Evolutionary conservation across 2,888 invertebrate genomes (phyloP).

Genomic region (Leucophenga maculata): DNA sequence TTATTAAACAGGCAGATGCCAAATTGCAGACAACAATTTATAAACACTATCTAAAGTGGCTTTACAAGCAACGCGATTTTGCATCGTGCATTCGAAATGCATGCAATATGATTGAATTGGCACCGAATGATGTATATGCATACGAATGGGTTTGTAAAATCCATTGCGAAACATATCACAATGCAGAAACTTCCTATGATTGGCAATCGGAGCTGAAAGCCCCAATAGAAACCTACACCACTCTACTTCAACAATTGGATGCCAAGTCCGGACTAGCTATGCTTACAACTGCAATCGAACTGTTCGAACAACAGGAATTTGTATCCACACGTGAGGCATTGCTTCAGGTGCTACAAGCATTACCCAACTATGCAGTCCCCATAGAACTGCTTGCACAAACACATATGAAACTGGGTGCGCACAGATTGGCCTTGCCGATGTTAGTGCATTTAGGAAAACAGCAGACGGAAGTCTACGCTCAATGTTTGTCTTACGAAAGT

Average conservation of each 20-base stretch:
- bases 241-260: constrained; percentile 75
- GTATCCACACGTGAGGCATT: constrained; percentile 75
- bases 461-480: constrained; percentile 44
- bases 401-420: constrained; percentile 74
- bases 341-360: constrained; percentile 69
- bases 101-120: constrained; percentile 73
- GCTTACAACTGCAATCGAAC: constrained; percentile 77
- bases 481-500: constrained; percentile 60
- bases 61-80: constrained; percentile 70
- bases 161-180: constrained; percentile 73
- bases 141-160: constrained; percentile 78
- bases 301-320: constrained; percentile 74
- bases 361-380: constrained; percentile 72
- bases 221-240: constrained; percentile 73
- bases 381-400: constrained; percentile 73
- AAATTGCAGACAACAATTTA: constrained; percentile 49
- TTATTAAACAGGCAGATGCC: constrained; percentile 42
- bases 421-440: constrained; percentile 71
- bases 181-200: constrained; percentile 20
- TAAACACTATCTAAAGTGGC: constrained; percentile 67
- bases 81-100: constrained; percentile 72
- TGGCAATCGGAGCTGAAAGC: constrained; percentile 47
- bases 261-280: constrained; percentile 77
- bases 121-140: constrained; percentile 73
- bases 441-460: constrained; percentile 52